Conservation (phyloP, 2,888 invertebrate species). For the Blomia tropicalis region DNA sequence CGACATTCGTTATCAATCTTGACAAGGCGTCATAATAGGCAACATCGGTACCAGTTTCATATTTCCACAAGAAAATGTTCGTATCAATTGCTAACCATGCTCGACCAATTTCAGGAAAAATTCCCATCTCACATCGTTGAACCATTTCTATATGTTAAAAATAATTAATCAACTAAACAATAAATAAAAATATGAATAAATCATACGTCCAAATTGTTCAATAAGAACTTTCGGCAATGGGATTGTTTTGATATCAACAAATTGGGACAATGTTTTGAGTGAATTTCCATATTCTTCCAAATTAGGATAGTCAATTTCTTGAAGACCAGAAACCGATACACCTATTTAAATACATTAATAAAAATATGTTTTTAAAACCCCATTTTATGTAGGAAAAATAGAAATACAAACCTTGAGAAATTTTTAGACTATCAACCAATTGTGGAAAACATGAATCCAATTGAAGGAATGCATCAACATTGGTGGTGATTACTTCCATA, state of each 20-base stretch:
- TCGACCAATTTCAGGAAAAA: slow-evolving; percentile 85
- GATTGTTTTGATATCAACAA: slow-evolving; percentile 57
- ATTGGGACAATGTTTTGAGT: slow-evolving; percentile 33
- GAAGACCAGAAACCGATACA: slow-evolving; percentile 72
- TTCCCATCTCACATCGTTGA: slow-evolving; percentile 87
- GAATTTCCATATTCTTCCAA: slow-evolving; percentile 53
- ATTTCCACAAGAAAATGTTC: slow-evolving; percentile 95
- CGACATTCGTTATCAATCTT: slow-evolving; percentile 84
- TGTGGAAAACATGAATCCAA: slow-evolving; percentile 55
- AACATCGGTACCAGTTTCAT: slow-evolving; percentile 81
- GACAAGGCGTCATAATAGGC: slow-evolving; percentile 90
- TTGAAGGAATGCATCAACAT: slow-evolving; percentile 56
- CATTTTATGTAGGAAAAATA: too few relatives aligned
- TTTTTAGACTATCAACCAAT: slow-evolving; percentile 47
- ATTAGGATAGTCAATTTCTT: slow-evolving; percentile 71
- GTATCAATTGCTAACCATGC: slow-evolving; percentile 96
- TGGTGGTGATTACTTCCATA: slow-evolving; percentile 58
- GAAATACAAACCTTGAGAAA: slow-evolving; percentile 42
- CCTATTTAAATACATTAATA: neutral
- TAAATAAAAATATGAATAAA: slow-evolving; percentile 5
- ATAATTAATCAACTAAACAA: slow-evolving; percentile 16
- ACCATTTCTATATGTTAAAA: slow-evolving; percentile 59
- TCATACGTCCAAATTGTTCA: slow-evolving; percentile 78
- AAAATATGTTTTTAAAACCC: neutral
- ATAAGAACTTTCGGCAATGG: slow-evolving; percentile 81